Base-by-base conservation (phyloP, 2,113 vertebrate genomes). In the Forbesichthys agassizii region DNA sequence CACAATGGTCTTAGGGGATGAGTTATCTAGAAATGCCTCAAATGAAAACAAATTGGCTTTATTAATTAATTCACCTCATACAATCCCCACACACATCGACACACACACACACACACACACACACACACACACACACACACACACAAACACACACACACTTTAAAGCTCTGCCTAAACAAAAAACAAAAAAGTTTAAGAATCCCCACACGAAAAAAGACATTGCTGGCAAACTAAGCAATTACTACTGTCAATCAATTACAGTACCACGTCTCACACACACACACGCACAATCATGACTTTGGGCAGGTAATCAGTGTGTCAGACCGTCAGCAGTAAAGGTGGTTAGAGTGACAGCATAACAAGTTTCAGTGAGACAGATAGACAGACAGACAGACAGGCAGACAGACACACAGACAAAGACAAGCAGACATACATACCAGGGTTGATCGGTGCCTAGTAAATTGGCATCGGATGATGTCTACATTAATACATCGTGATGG, bases 221-320 rank as follows among this genome's bases (percentile, higher is more conserved):
- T 53, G 13, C 11, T 48, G 42, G 33, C 27, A 64, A 18, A 66
- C 5, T 6, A 12, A 33, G 16, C 10, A n/a, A 33, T 52, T 46
- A 61, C 59, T n/a, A 9, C 8, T 46, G 33, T 56, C 14, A 66
- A 51, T 73, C 33, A 54, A 16, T 54, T 48, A 27, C 27, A 27
- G 27, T 27, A 11, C 46, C 33, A 59, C 10, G 33, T 51, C 63
- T 67, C 56, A 68, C 13, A 61, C 53, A 56, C 77, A 63, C 36
- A 42, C 36, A 42, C 36, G 7, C 36, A 42, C 36, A 42, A 4
- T 5, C 36, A 42, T 6, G 36, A 42, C 36, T 42, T 5, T 42
- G 7, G 36, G 4, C 36, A 42, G 36, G 36, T 42, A 74, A 33
- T 36, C 54, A 68, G 76, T 63, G 69, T 61, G 77, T 71, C 61